Evolutionary conservation across 2,113 vertebrate species (phyloP).

Genomic region (Orthonyx spaldingii): DNA sequence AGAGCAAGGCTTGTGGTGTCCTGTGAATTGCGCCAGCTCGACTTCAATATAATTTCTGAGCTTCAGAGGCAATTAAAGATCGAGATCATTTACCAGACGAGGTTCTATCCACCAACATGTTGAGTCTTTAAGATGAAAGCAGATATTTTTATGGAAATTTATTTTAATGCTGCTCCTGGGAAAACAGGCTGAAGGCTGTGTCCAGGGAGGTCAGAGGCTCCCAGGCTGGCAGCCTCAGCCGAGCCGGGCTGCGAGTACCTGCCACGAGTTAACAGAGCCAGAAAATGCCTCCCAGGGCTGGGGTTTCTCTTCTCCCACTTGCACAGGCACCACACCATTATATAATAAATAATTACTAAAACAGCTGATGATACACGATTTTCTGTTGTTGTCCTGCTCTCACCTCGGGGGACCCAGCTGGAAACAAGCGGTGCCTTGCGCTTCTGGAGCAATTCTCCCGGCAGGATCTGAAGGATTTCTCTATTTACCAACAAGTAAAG

Average conservation of each 20-base stretch:
- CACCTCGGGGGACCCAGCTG: neutral
- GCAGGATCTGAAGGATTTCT: constrained; percentile 1
- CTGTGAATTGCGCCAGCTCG: neutral
- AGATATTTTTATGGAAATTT: neutral
- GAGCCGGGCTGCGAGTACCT: neutral
- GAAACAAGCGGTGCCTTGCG: neutral
- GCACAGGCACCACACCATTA: neutral
- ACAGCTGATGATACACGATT: neutral
- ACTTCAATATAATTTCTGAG: neutral
- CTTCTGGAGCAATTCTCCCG: neutral
- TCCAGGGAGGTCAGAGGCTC: neutral
- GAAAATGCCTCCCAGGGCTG: neutral
- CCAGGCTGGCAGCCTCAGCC: neutral
- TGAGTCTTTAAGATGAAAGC: neutral
- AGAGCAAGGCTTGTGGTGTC: neutral
- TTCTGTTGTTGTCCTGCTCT: neutral
- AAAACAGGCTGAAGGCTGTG: neutral
- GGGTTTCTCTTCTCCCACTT: neutral
- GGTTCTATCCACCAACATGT: neutral
- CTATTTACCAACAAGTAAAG: neutral
- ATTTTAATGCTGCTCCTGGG: neutral
- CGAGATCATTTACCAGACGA: neutral
- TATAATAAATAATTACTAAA: neutral
- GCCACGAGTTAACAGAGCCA: neutral
- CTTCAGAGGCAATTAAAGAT: neutral